A percentile compares a stretch with the other conserved stretches of the same genome.
These are phyloP conservation scores for Therioaphis trifolii DNA, from an alignment of 2,888 invertebrate genomes.

Conservation along the genomic window DNA sequence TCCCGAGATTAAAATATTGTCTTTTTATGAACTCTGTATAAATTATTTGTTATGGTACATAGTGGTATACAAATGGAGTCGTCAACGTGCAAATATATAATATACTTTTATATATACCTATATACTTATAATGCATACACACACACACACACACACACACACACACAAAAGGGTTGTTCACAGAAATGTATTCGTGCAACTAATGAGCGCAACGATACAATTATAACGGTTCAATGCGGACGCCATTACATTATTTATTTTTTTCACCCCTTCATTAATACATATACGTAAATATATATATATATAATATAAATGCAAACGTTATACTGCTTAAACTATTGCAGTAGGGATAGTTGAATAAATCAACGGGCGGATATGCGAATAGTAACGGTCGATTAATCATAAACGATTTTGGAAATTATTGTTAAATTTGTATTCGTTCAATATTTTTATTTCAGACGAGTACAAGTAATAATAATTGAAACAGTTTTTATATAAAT, in stretches of 20 bases:
- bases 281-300: not conserved
- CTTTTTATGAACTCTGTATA: too few species aligned
- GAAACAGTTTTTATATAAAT: too few species aligned
- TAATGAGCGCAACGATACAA: conserved; percentile 36
- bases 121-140: not conserved
- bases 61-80: too few species aligned
- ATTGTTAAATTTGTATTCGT: too few species aligned
- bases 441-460: too few species aligned
- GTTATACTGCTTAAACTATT: not conserved
- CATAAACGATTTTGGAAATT: not conserved
- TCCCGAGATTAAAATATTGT: too few species aligned
- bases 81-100: not conserved
- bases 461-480: too few species aligned
- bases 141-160: not conserved
- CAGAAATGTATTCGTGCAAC: conserved; percentile 1
- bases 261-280: not conserved
- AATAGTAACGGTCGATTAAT: conserved; percentile 5
- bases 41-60: too few species aligned
- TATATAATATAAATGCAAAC: too few species aligned
- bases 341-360: not conserved
- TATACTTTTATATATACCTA: not conserved
- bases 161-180: not conserved
- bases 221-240: conserved; percentile 42
- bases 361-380: not conserved
- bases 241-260: conserved; percentile 33